phyloP scores from a whole-genome alignment of 2,888 invertebrate genomes.

The Brachypterus glaber region DNA sequence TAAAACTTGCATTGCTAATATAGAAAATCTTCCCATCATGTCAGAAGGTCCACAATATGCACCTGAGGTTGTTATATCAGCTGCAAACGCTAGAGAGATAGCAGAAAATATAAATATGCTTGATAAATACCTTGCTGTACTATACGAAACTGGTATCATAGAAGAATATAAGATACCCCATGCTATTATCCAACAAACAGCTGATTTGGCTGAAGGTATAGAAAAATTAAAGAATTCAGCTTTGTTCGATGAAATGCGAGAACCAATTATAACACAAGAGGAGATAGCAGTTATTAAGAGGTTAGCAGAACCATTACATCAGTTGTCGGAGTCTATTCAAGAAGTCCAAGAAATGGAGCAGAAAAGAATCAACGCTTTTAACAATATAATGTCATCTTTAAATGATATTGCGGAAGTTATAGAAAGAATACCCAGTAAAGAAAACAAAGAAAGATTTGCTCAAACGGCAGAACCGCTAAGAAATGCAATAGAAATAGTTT shows the following conservation, averaged over 20 bases:
- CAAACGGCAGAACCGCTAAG: slow-evolving; percentile 28
- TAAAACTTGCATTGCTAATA: slow-evolving; percentile 29
- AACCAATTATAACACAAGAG: slow-evolving; percentile 25
- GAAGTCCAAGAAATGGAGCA: slow-evolving; percentile 27
- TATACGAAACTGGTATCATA: slow-evolving; percentile 28
- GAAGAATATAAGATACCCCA: slow-evolving; percentile 29
- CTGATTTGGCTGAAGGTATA: slow-evolving; percentile 32
- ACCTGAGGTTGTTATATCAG: slow-evolving; percentile 16
- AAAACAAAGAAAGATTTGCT: slow-evolving; percentile 24
- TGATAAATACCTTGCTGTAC: slow-evolving; percentile 29
- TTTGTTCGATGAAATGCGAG: slow-evolving; percentile 23
- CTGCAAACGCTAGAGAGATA: slow-evolving; percentile 21
- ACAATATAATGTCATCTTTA: slow-evolving; percentile 27
- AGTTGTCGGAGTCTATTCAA: slow-evolving; percentile 29
- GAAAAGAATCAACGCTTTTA: slow-evolving; percentile 25
- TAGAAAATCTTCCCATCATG: slow-evolving; percentile 33
- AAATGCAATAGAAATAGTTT: slow-evolving; percentile 34
- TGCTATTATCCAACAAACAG: slow-evolving; percentile 30
- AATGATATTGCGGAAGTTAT: slow-evolving; percentile 30
- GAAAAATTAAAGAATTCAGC: slow-evolving; percentile 31
- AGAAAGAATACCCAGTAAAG: slow-evolving; percentile 25
- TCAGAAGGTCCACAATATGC: slow-evolving; percentile 16
- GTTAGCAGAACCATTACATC: slow-evolving; percentile 29
- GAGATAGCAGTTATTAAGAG: slow-evolving; percentile 30
- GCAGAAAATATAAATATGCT: slow-evolving; percentile 30